Evolutionary conservation across 2,797 vertebrate species (phyloP).

Genomic region (Salarias fasciatus): DNA sequence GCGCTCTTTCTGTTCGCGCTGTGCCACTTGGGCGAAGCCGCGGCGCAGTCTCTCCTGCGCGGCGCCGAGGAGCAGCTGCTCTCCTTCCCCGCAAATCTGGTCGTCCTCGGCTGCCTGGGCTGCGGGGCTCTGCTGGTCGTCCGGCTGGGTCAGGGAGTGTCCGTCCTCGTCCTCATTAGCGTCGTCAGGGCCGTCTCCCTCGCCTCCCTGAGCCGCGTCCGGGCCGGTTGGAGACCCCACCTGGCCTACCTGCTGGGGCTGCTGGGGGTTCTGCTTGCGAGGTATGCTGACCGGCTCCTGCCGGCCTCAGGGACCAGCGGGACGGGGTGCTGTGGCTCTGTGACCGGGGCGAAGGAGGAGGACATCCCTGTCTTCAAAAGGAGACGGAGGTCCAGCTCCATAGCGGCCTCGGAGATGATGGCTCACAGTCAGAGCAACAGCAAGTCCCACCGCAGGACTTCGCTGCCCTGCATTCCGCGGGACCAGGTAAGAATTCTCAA

Average conservation of each 20-base stretch:
- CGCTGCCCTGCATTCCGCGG: constrained; percentile 92
- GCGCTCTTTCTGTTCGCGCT: constrained; percentile 79
- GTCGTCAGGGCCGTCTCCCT: constrained; percentile 84
- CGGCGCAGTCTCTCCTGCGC: constrained; percentile 80
- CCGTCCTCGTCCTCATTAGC: constrained; percentile 85
- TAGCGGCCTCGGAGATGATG: constrained; percentile 91
- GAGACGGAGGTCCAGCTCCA: constrained; percentile 90
- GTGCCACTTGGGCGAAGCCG: constrained; percentile 87
- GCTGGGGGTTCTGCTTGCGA: constrained; percentile 87
- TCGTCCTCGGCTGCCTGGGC: constrained; percentile 88
- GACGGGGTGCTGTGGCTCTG: constrained; percentile 83
- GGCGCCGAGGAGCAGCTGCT: constrained; percentile 81
- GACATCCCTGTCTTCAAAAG: constrained; percentile 85
- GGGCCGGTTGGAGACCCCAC: constrained; percentile 89
- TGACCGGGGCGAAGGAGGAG: constrained; percentile 85
- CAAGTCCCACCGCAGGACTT: constrained; percentile 92
- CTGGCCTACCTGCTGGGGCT: constrained; percentile 89
- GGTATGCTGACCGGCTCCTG: constrained; percentile 87
- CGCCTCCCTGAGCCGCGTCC: constrained; percentile 82
- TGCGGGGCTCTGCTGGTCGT: constrained; percentile 88
- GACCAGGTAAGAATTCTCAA: constrained; percentile 88
- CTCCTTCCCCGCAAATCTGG: constrained; percentile 83
- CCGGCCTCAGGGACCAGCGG: constrained; percentile 81
- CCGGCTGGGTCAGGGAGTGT: constrained; percentile 85
- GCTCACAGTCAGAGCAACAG: constrained; percentile 83